Evolutionary conservation across 2,797 vertebrate genomes (phyloP), one percentile per base, ranked within the genome.

Genomic region (Pagetopsis macropterus): DNA sequence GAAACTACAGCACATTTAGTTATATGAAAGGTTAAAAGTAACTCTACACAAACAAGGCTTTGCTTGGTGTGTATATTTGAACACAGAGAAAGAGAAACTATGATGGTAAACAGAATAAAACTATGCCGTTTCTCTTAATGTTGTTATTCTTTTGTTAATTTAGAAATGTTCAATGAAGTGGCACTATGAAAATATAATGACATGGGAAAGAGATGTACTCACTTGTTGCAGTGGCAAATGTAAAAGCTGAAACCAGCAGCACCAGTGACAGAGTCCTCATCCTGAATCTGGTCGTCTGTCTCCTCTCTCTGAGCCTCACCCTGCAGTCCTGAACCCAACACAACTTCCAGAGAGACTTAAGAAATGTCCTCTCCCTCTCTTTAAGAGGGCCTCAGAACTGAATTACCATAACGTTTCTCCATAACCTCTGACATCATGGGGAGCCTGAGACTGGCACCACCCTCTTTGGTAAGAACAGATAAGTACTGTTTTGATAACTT

Each of bases 351-450:
- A 89, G 61, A 87, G 84, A 92, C 72, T 74, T 54, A 41, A 44
- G 19, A 40, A 60, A 80, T 21, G 79, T 72, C 62, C 71, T 67
- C 78, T 84, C 70, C 37, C 77, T 49, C 82, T 81, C 83, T 94
- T 93, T 93, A 94, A 94, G 90, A 88, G 60, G 81, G 81, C 37
- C 70, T 61, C 72, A 49, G 77, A 72, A 75, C 66, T 76, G 88
- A 75, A 94, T 96, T 95, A 95, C 84, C 95, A 95, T 95, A 95
- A 86, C 67, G 87, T 88, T 88, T 78, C 89, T 91, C 8, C 89
- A 78, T 87, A 72, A 70, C 70, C 78, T 79, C 87, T 93, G 89
- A 94, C 92, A 90, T 93, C 91, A 94, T 8, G 44, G 49, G 68
- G 45, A 70, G 76, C 51, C 70, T 84, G 31, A 76, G 64, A 46